Conservation (phyloP, 2,888 invertebrate species). For the Athetis lepigone region DNA sequence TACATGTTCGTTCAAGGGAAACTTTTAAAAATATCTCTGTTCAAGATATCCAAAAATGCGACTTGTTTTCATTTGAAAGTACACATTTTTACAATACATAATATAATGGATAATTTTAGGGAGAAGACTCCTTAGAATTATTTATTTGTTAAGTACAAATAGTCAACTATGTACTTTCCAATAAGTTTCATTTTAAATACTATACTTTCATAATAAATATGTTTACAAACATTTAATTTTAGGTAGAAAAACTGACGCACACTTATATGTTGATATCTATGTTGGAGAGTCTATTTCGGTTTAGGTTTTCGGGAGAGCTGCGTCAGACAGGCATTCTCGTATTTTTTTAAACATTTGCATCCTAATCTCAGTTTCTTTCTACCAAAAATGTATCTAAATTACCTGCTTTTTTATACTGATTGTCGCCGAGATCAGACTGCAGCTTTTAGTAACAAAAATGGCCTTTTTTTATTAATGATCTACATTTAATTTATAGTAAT, state of each 20-base stretch:
- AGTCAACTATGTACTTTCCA: slow-evolving; percentile 19
- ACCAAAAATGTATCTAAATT: not conserved
- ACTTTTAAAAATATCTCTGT: too few species aligned
- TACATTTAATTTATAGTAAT: slow-evolving; percentile 27
- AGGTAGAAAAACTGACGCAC: slow-evolving; percentile 13
- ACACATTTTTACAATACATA: slow-evolving; percentile 18
- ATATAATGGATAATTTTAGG: slow-evolving; percentile 16
- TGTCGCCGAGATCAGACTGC: not conserved
- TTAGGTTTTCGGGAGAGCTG: too few species aligned
- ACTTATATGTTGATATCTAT: slow-evolving; percentile 14
- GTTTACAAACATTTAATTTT: slow-evolving; percentile 14
- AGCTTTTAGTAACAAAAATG: not conserved
- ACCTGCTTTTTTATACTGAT: not conserved
- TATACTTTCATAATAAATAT: slow-evolving; percentile 11
- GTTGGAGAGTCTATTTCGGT: too few species aligned
- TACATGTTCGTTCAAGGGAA: too few species aligned
- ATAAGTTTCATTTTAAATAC: slow-evolving; percentile 10
- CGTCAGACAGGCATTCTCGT: too few species aligned
- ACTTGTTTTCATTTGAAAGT: slow-evolving; percentile 30
- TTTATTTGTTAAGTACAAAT: slow-evolving; percentile 33
- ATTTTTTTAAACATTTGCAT: not conserved
- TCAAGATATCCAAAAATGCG: slow-evolving; percentile 8
- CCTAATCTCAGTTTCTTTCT: not conserved
- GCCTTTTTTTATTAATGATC: slow-evolving; percentile 1
- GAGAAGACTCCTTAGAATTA: not conserved